Evolutionary conservation across 2,113 vertebrate genomes (phyloP).

Genomic region (Chauna torquata): DNA sequence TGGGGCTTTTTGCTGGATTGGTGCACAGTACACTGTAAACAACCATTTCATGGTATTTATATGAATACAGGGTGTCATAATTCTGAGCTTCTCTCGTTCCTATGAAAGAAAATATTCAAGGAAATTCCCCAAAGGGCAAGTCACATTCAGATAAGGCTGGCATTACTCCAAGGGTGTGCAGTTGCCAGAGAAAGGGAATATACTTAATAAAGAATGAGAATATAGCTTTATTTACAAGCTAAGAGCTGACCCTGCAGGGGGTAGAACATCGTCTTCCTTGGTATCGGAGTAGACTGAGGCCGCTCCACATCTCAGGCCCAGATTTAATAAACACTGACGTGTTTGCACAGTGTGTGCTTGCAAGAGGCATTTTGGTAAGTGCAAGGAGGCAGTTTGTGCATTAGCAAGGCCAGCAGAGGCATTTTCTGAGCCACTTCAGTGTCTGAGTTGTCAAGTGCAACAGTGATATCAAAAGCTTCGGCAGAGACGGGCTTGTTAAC

Average conservation of each 20-base stretch:
- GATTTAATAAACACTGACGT: slow-evolving; percentile 34
- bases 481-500: background rate
- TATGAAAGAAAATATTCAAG: background rate
- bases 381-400: slow-evolving; percentile 31
- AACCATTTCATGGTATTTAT: background rate
- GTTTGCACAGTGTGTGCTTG: slow-evolving; percentile 40
- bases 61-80: background rate
- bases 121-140: slow-evolving; percentile 1
- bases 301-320: background rate
- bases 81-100: background rate
- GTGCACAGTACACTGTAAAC: slow-evolving; percentile 5
- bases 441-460: slow-evolving; percentile 10
- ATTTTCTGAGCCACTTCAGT: background rate
- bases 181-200: background rate
- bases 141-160: slow-evolving; percentile 18
- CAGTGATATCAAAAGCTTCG: slow-evolving; percentile 2
- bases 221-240: slow-evolving; percentile 10
- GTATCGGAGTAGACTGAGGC: background rate
- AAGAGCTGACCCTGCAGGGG: slow-evolving; percentile 1
- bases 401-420: slow-evolving; percentile 20
- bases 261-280: background rate
- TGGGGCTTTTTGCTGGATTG: background rate
- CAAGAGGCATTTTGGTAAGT: slow-evolving; percentile 17
- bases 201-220: background rate
- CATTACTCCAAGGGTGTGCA: background rate